phyloP scores from a whole-genome alignment of 1,140 invertebrate genomes.

The Papilio polytes region DNA sequence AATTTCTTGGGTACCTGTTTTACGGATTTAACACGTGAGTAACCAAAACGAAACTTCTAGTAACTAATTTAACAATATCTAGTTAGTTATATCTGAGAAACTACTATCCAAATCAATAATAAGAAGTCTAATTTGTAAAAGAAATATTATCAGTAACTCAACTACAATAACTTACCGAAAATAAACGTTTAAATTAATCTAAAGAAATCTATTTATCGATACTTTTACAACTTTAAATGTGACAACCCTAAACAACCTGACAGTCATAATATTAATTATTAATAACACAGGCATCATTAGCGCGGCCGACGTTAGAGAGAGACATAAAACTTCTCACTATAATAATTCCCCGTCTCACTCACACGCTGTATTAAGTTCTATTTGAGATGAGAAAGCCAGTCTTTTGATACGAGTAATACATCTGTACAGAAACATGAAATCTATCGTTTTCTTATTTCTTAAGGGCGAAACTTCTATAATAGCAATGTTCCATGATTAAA shows the following conservation, averaged over 20 bases:
- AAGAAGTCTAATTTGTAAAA: too few relatives aligned
- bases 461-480: not conserved
- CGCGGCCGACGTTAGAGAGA: not conserved
- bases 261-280: conserved; percentile 54
- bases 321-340: conserved; percentile 30
- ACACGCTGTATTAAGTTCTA: not conserved
- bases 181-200: too few relatives aligned
- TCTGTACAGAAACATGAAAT: not conserved
- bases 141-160: too few relatives aligned
- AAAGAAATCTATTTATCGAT: not conserved
- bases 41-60: too few relatives aligned
- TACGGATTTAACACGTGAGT: too few relatives aligned
- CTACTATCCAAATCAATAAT: too few relatives aligned
- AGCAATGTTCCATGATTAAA: not conserved
- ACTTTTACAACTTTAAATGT: not conserved
- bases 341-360: not conserved
- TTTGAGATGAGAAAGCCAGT: not conserved
- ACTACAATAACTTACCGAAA: too few relatives aligned
- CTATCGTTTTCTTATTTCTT: not conserved
- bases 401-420: not conserved
- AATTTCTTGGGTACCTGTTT: too few relatives aligned
- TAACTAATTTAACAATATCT: too few relatives aligned
- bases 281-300: conserved; percentile 60
- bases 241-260: not conserved
- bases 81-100: too few relatives aligned